Conservation (phyloP, 2,888 invertebrate genomes). For the Drosophila recens region DNA sequence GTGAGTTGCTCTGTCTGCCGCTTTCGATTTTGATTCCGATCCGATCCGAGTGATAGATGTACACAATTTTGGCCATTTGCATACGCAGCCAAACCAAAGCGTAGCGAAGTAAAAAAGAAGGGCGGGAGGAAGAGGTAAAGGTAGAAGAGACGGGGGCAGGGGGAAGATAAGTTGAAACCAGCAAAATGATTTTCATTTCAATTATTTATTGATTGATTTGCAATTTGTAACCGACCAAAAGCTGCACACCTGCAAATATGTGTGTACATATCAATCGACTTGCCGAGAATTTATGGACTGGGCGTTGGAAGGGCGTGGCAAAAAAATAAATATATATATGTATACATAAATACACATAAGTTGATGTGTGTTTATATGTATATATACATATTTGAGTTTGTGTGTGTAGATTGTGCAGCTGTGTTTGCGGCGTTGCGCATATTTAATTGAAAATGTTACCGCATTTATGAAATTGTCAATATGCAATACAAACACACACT, state of each 20-base stretch:
- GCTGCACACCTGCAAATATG: slow-evolving; percentile 75
- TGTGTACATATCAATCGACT: slow-evolving; percentile 72
- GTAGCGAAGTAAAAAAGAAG: slow-evolving; percentile 40
- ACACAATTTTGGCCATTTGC: slow-evolving; percentile 78
- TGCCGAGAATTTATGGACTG: slow-evolving; percentile 66
- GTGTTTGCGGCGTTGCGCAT: slow-evolving; percentile 77
- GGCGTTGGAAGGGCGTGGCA: slow-evolving; percentile 42
- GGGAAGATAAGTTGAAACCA: slow-evolving; percentile 79
- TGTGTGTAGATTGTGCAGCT: slow-evolving; percentile 56
- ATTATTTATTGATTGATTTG: slow-evolving; percentile 82
- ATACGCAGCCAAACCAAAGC: slow-evolving; percentile 71
- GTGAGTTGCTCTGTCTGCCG: slow-evolving; percentile 30
- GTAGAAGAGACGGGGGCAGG: neutral
- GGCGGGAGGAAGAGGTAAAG: neutral
- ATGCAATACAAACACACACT: slow-evolving; percentile 67
- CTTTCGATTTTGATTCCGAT: slow-evolving; percentile 60
- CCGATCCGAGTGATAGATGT: slow-evolving; percentile 79
- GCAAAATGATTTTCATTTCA: slow-evolving; percentile 82
- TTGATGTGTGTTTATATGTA: slow-evolving; percentile 21
- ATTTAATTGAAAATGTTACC: slow-evolving; percentile 81
- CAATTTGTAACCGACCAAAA: slow-evolving; percentile 83
- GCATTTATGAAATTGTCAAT: slow-evolving; percentile 81
- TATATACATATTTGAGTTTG: neutral
- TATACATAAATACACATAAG: neutral
- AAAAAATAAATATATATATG: slow-evolving; percentile 13